Conservation (phyloP, 30 jellyfish, hydroid and myxozoan genomes). For the Phacellophora camtschatica region DNA sequence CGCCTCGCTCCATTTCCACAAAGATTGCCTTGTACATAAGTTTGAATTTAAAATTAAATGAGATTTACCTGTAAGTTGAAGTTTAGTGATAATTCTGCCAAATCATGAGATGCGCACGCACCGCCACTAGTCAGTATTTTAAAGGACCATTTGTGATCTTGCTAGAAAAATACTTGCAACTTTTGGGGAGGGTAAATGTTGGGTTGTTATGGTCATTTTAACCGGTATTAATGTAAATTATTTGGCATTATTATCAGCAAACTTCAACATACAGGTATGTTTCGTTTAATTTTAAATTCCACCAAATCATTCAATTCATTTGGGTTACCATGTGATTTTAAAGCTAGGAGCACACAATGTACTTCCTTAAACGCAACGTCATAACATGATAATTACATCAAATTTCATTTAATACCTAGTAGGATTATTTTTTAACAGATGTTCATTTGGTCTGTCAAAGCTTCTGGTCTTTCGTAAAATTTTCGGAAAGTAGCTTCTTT, state of each 20-base stretch:
- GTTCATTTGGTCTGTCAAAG: constrained; percentile 19
- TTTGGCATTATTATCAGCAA: constrained; percentile 50
- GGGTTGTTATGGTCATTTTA: constrained; percentile 24
- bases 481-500: constrained; percentile 27
- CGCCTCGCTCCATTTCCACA: no score
- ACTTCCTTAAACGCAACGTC: no score
- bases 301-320: constrained; percentile 31
- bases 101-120: constrained; percentile 52
- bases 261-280: no score
- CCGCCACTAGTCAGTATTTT: constrained; percentile 28
- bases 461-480: constrained; percentile 43
- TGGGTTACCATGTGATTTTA: no score
- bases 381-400: no score
- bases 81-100: constrained; percentile 58
- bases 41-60: constrained; percentile 52
- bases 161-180: not conserved
- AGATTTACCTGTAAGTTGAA: constrained; percentile 67
- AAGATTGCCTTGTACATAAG: no score
- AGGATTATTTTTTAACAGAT: constrained; percentile 3
- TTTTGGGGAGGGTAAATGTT: not conserved
- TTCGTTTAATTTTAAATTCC: constrained; percentile 40
- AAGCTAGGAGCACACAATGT: no score
- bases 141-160: constrained; percentile 38
- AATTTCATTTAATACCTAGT: no score
- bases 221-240: constrained; percentile 23